Evolutionary conservation across 2,888 invertebrate genomes (phyloP).

Genomic region (Gastrophysa polygoni): DNA sequence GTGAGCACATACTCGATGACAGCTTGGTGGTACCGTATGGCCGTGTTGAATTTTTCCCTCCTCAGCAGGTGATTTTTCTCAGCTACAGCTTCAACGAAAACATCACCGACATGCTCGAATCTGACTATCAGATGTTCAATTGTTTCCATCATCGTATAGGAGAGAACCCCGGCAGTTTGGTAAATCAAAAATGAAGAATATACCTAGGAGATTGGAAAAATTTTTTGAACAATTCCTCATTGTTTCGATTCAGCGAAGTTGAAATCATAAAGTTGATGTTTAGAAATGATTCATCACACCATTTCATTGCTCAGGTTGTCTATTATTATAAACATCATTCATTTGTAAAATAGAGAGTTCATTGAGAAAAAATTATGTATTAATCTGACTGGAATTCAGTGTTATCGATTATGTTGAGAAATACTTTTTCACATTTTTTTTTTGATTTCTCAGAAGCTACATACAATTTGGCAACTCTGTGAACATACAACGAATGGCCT

Average conservation of each 20-base stretch:
- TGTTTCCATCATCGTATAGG: constrained; percentile 30
- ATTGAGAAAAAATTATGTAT: too few relatives aligned
- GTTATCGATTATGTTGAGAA: too few relatives aligned
- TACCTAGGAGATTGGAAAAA: constrained; percentile 12
- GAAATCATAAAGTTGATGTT: neutral
- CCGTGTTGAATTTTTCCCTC: constrained; percentile 22
- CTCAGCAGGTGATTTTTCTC: constrained; percentile 10
- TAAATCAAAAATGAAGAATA: constrained; percentile 18
- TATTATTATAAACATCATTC: too few relatives aligned
- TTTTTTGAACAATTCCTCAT: neutral
- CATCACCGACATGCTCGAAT: constrained; percentile 29
- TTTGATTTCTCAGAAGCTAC: too few relatives aligned
- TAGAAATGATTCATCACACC: neutral
- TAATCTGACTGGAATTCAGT: too few relatives aligned
- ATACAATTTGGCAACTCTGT: too few relatives aligned
- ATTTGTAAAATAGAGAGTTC: too few relatives aligned
- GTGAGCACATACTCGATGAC: constrained; percentile 25
- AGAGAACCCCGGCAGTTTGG: constrained; percentile 28
- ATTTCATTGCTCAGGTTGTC: too few relatives aligned
- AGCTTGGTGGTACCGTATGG: constrained; percentile 29
- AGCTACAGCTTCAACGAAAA: constrained; percentile 25
- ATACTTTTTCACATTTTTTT: too few relatives aligned
- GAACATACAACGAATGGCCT: too few relatives aligned
- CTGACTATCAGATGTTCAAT: constrained; percentile 34
- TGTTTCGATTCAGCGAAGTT: neutral